Conservation (phyloP, 2,113 vertebrate genomes). For the Odocoileus virginianus region DNA sequence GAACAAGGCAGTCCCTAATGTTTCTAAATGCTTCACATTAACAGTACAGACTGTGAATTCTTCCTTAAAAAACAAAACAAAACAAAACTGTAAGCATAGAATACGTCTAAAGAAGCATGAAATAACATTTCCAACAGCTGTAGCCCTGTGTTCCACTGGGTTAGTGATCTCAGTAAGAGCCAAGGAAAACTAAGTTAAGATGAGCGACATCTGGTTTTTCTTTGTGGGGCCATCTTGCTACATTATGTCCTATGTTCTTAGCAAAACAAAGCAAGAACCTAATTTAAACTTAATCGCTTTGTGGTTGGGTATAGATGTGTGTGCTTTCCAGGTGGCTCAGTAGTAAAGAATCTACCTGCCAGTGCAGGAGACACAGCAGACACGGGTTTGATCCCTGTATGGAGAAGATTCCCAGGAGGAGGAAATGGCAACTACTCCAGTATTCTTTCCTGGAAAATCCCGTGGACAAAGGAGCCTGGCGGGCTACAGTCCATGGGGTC, state of each 20-base stretch:
- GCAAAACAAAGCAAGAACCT: neutral
- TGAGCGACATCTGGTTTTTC: neutral
- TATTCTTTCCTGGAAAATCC: neutral
- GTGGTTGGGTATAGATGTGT: neutral
- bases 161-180: neutral
- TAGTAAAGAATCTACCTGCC: neutral
- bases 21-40: neutral
- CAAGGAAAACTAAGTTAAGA: neutral
- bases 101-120: neutral
- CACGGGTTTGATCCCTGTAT: accelerated
- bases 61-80: neutral
- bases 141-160: neutral
- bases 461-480: neutral
- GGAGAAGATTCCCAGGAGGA: neutral
- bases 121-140: neutral
- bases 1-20: neutral
- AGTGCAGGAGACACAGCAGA: neutral
- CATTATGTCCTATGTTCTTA: neutral
- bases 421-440: neutral
- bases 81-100: neutral
- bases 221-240: neutral
- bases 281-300: neutral
- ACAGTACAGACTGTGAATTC: neutral
- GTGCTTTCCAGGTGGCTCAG: neutral
- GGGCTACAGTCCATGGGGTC: neutral